Evolutionary conservation across 2,797 vertebrate genomes (phyloP).

Genomic region (Echiichthys vipera): DNA sequence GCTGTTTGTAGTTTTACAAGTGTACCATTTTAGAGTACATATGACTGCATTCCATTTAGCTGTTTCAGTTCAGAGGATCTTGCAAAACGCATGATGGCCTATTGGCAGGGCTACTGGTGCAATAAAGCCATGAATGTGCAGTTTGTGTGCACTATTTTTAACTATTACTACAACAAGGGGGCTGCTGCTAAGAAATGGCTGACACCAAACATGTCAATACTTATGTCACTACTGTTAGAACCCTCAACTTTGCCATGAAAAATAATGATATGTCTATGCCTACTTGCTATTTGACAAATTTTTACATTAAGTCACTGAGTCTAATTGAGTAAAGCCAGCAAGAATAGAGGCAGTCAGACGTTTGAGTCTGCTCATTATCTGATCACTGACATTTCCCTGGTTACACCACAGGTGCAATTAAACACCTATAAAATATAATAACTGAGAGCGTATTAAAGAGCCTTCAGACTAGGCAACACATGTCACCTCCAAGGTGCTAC

Average conservation of each 20-base stretch:
- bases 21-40: not conserved
- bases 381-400: constrained; percentile 7
- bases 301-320: constrained; percentile 16
- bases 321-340: not conserved
- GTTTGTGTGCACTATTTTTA: too few relatives aligned
- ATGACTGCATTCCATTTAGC: not conserved
- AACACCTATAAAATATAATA: constrained; percentile 15
- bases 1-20: constrained; percentile 3
- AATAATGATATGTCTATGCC: not conserved
- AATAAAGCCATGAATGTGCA: not conserved
- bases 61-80: not conserved
- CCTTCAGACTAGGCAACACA: constrained; percentile 23
- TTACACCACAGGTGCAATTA: constrained; percentile 24
- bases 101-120: not conserved
- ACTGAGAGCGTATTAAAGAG: constrained; percentile 7
- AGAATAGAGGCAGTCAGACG: constrained; percentile 10
- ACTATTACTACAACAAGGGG: not conserved
- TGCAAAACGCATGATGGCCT: not conserved
- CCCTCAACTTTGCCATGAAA: not conserved
- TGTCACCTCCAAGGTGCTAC: constrained; percentile 8
- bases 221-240: not conserved
- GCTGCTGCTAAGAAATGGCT: not conserved
- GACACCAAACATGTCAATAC: not conserved
- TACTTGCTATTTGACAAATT: constrained; percentile 30
- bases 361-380: constrained; percentile 41